Conservation (phyloP, 2,888 invertebrate species). For the Pharmacophagus antenor region DNA sequence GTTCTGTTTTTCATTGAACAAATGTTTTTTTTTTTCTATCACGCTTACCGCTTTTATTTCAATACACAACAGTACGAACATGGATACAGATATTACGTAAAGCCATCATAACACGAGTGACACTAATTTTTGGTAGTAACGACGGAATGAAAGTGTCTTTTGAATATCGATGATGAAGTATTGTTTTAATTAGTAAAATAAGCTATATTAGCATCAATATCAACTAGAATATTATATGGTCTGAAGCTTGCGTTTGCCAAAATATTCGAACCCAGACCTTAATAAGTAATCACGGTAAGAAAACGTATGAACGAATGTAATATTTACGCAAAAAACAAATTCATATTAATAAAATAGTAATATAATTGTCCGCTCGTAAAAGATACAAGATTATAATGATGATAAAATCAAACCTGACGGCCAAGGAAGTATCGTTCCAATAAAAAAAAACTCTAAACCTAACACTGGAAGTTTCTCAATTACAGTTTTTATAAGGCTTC, state of each 20-base stretch:
- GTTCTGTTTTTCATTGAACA: neutral
- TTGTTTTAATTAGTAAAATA: neutral
- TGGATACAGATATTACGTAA: neutral
- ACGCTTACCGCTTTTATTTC: neutral
- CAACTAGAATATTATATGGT: neutral
- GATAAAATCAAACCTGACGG: conserved; percentile 1
- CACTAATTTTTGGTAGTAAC: neutral
- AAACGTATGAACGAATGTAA: neutral
- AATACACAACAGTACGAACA: neutral
- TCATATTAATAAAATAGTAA: neutral
- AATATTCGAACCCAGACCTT: neutral
- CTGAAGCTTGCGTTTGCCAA: neutral
- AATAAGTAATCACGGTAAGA: no score
- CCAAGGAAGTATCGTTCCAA: neutral
- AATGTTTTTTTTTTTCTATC: neutral
- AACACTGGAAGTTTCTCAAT: neutral
- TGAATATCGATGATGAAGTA: neutral
- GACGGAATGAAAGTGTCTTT: neutral
- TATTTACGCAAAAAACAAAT: neutral
- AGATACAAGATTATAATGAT: neutral
- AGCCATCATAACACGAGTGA: neutral
- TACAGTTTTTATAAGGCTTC: conserved; percentile 1
- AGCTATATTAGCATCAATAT: neutral
- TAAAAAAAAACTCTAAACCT: neutral
- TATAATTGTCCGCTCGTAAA: neutral